These are phyloP conservation scores for pig (Sus scrofa) DNA, from an alignment of 2,113 vertebrate genomes.

Conservation along the genomic window DNA sequence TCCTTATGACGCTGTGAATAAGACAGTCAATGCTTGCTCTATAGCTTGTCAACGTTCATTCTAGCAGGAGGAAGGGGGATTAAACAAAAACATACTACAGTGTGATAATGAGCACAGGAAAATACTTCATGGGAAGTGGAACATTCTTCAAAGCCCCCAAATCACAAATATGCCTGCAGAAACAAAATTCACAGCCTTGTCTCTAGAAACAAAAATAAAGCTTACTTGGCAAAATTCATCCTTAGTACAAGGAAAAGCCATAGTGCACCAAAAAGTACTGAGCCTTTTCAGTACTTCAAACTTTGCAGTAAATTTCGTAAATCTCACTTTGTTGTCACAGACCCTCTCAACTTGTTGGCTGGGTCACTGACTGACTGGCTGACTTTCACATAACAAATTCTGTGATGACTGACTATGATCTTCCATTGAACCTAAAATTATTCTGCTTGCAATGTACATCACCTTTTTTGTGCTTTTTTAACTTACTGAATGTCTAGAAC, in stretches of 20 bases:
- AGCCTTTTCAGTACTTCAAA: neutral
- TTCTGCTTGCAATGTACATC: neutral
- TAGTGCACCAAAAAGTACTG: neutral
- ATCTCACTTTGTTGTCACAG: neutral
- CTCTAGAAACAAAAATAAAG: conserved; percentile 6
- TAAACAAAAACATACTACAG: neutral
- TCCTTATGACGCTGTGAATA: neutral
- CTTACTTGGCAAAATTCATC: neutral
- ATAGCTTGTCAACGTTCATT: neutral
- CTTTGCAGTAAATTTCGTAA: neutral
- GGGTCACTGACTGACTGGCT: no score
- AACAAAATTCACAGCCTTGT: neutral
- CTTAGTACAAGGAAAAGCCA: neutral
- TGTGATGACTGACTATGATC: neutral
- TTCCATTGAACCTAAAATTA: neutral
- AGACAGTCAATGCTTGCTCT: neutral
- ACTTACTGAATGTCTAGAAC: neutral
- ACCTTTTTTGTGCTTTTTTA: neutral
- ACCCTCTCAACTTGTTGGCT: neutral
- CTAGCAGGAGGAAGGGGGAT: neutral
- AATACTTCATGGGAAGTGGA: neutral
- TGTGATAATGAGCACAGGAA: neutral
- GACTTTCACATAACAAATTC: neutral
- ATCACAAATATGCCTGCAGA: neutral
- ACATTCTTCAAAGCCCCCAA: neutral